These are phyloP conservation scores for Lasius platythorax DNA, from an alignment of 2,888 invertebrate genomes.

Conservation along the genomic window DNA sequence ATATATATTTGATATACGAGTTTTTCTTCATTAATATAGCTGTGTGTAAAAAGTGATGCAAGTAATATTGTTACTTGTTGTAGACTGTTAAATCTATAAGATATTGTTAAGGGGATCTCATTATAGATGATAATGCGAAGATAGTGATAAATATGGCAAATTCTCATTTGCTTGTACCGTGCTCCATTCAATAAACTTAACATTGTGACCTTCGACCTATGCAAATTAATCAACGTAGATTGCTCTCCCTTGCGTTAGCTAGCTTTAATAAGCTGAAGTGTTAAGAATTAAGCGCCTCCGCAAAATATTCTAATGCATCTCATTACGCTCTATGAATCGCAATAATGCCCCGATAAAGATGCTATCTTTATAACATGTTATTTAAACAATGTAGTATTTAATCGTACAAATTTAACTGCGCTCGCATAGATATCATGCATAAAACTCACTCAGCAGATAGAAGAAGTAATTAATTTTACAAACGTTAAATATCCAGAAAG, in stretches of 20 bases:
- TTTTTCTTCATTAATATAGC: not conserved
- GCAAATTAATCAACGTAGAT: conserved; percentile 20
- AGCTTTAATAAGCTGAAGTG: conserved; percentile 23
- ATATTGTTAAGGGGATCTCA: not conserved
- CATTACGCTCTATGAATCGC: conserved; percentile 22
- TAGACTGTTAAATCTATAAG: not conserved
- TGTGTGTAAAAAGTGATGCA: not conserved
- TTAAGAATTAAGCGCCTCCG: conserved; percentile 14
- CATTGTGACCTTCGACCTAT: conserved; percentile 45
- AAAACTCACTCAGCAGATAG: not conserved
- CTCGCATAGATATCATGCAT: not conserved
- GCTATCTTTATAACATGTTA: not conserved
- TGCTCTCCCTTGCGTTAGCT: not conserved
- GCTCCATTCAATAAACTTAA: conserved; percentile 5
- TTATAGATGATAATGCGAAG: not conserved
- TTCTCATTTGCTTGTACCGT: not conserved
- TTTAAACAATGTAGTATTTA: not conserved
- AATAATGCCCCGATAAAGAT: conserved; percentile 22
- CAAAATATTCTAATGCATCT: not conserved
- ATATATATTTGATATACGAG: not conserved
- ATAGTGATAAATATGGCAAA: conserved; percentile 10
- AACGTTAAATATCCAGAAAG: not conserved
- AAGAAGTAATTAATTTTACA: not conserved
- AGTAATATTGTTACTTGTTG: not conserved
- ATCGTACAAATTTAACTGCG: conserved; percentile 3